Evolutionary conservation across 2,888 invertebrate species (phyloP), one percentile per base, ranked within the genome.

Genomic region (Flexamia atlantica): DNA sequence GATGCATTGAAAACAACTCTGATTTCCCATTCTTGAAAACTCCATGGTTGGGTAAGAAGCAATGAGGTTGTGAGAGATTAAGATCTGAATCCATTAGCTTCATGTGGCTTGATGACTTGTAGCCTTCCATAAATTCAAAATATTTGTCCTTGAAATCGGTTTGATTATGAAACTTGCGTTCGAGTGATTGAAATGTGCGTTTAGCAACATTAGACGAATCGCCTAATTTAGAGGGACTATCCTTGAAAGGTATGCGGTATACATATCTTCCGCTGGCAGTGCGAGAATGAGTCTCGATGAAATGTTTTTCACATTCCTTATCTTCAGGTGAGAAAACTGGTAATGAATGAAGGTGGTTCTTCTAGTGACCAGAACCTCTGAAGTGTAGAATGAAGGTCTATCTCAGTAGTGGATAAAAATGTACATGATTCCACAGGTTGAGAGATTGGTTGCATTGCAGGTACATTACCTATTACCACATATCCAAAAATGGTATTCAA

Each of bases 401-500:
- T 7, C 23, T 64, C 64, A 28, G 23, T 28, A 5, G 28, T 64
- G 14, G 9, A 64, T 28, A 64, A 28, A 28, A 64, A 28, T 5
- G 64, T 64, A 23, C 25, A 5, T 23, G 25, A 23, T 64, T 25
- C 23, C 14, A 25, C 14, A 20, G 28, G 28, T 5, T 64, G 64
- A 3, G 5, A 20, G 4, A 14, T 1, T 14, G 64, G 3, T 64
- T 20, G 25, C 7, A 4, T 20, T 7, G 25, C 14, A 25, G 64
- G 64, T 7, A 25, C 14, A 28, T 64, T 64, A 4, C 64, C 64
- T 14, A 64, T 20, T 5, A 64, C 23, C 2, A 64, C 64, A 64
- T 64, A 64, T 7, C 64, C 64, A 53, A 64, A 64, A 64, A 64
- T 64, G 28, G 64, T 64, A 64, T 14, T 64, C 25, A 64, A 25